These are phyloP conservation scores for Chaitophorus viminalis DNA, from an alignment of 2,888 invertebrate species.

Conservation along the genomic window DNA sequence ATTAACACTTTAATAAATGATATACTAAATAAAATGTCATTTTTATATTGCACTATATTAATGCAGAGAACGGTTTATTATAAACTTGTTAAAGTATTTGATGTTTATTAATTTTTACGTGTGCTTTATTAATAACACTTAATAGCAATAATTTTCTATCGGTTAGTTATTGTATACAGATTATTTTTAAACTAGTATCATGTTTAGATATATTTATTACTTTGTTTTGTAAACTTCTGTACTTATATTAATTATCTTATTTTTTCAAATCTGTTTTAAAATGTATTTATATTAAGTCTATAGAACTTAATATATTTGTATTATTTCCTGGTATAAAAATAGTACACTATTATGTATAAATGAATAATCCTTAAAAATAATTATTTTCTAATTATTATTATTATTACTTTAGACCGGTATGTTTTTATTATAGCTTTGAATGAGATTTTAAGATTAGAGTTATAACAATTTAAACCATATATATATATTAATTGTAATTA, in stretches of 20 bases:
- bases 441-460: conserved; percentile 46
- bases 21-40: not conserved
- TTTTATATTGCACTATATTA: conserved; percentile 40
- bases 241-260: conserved; percentile 33
- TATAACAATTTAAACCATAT: conserved; percentile 27
- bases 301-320: conserved; percentile 8
- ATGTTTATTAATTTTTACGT: conserved; percentile 43
- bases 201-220: conserved; percentile 34
- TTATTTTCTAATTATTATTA: conserved; percentile 22
- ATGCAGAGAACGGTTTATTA: conserved; percentile 16
- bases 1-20: not conserved
- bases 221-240: conserved; percentile 35
- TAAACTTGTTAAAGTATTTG: conserved; percentile 41
- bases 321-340: conserved; percentile 38
- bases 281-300: conserved; percentile 32
- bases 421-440: conserved; percentile 40
- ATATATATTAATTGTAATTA: conserved; percentile 23
- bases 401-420: conserved; percentile 34
- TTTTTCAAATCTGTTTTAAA: conserved; percentile 27
- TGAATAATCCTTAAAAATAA: conserved; percentile 31
- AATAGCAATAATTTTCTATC: conserved; percentile 42
- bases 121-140: conserved; percentile 30
- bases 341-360: conserved; percentile 28
- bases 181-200: conserved; percentile 37
- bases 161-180: conserved; percentile 45